phyloP scores from a whole-genome alignment of 2,797 vertebrate species.

The Onychomys torridus region DNA sequence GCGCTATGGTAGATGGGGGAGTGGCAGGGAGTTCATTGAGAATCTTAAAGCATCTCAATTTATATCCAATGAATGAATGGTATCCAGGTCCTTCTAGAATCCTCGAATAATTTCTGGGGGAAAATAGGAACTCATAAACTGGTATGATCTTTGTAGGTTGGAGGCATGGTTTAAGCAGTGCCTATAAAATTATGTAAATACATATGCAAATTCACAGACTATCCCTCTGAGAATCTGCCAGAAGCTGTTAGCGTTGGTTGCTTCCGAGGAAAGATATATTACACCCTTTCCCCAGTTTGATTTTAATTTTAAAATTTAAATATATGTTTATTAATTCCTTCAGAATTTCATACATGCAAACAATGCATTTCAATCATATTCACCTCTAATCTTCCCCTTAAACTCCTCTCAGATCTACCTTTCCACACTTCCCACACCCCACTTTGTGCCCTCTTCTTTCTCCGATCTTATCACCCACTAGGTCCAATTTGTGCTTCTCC shows the following conservation, averaged over 20 bases:
- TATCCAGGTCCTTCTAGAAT: constrained; percentile 41
- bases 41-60: constrained; percentile 52
- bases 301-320: constrained; percentile 30
- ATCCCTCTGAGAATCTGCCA: constrained; percentile 4
- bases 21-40: neutral
- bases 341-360: neutral
- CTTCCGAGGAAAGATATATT: constrained; percentile 11
- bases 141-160: neutral
- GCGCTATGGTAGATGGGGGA: neutral
- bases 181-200: constrained; percentile 31
- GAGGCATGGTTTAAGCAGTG: constrained; percentile 31
- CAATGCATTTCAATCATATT: neutral
- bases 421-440: neutral
- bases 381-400: neutral
- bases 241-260: constrained; percentile 7
- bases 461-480: neutral
- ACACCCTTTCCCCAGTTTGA: constrained; percentile 35
- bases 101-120: constrained; percentile 13
- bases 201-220: neutral
- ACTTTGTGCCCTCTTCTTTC: neutral
- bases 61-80: constrained; percentile 18
- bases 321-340: neutral
- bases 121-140: constrained; percentile 42
- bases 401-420: neutral
- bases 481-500: neutral